These are phyloP conservation scores for Cervus canadensis DNA, from an alignment of 2,113 vertebrate genomes.

Conservation along the genomic window DNA sequence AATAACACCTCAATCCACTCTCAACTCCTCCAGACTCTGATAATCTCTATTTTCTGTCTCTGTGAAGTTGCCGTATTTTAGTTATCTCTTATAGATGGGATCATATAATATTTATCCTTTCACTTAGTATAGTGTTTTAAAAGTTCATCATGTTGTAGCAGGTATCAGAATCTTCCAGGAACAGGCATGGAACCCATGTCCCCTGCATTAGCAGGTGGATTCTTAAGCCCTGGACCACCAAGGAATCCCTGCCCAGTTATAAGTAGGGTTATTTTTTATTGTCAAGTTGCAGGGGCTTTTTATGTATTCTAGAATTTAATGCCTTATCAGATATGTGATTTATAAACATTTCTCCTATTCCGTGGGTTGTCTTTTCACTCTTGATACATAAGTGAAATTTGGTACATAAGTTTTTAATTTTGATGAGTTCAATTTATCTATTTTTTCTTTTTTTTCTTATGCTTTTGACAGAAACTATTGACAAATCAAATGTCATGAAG, in stretches of 20 bases:
- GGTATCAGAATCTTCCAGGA: not conserved
- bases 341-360: not conserved
- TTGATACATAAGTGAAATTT: not conserved
- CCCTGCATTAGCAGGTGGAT: not conserved
- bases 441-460: not conserved
- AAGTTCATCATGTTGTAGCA: not conserved
- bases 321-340: not conserved
- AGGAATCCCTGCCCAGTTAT: not conserved
- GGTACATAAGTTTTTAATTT: not conserved
- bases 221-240: not conserved
- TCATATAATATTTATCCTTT: not conserved
- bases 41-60: not conserved
- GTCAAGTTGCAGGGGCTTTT: not conserved
- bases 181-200: not conserved
- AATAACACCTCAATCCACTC: not conserved
- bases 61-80: not conserved
- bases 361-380: not conserved
- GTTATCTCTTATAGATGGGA: not conserved
- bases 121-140: not conserved
- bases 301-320: not conserved
- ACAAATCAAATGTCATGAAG: not conserved
- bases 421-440: not conserved
- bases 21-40: no score
- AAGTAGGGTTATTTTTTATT: not conserved
- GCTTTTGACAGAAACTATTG: not conserved